Base-by-base conservation (phyloP, 2,888 invertebrate species). In the Ernsta delagoae region DNA sequence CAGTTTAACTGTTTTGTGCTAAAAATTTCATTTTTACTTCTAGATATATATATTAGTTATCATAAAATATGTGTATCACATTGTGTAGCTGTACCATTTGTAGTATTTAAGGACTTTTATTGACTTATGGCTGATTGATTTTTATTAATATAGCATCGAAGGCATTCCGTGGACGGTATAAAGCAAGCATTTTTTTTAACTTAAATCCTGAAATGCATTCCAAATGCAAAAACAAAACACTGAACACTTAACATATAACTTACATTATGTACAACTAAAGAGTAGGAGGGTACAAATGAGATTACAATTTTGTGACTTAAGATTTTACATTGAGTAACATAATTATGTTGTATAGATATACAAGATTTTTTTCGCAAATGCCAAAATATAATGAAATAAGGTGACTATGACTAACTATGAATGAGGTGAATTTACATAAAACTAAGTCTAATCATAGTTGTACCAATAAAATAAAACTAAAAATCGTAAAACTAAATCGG, bases 101-200 rank as follows among this genome's bases (percentile, higher is more conserved):
- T 61, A 16, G 31, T 54, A 16, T 60, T 59, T 41, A 61, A 16
- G 31, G 62, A 61, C 24, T 16, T 16, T 16, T 31, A 56, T 67
- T 67, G 67, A 67, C 67, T 39, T 34, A 36, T 45, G 43, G 16
- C 16, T 16, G 16, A 16, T 50, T 36, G 61, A 31, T 4, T 66
- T 39, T 36, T 12, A 53, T 54, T 6, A 43, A 48, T 12, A 70
- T 69, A 24, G 56, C 65, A 62, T 63, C 72, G 78, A 77, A 79
- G 76, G 76, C 79, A 75, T 73, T 71, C 53, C 50, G 70, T 81
- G 88, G 90, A 89, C 88, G 90, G 89, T 82, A 76, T 74, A 79
- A 79, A 83, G 84, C 75, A 86, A 87, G 85, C 84, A 78, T 50
- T 68, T 4, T 31, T 31, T 1, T 31, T 31, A 2, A 74, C 61